These are phyloP conservation scores for Oscheius myriophilus DNA, from an alignment of 2,888 invertebrate genomes.

Conservation along the genomic window DNA sequence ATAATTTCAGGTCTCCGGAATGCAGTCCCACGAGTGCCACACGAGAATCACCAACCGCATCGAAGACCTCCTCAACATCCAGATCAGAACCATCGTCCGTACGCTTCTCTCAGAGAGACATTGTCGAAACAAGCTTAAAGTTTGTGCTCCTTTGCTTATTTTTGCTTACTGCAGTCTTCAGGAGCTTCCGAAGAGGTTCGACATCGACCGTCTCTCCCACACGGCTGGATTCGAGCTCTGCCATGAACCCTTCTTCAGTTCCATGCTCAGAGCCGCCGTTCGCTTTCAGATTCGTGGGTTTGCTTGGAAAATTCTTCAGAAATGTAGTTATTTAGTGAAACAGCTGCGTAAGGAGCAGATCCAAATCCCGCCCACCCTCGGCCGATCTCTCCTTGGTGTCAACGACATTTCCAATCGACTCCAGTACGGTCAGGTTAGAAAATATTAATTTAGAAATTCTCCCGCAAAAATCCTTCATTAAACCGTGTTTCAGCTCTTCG, in stretches of 20 bases:
- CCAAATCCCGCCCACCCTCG: slow-evolving; percentile 41
- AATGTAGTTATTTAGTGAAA: slow-evolving; percentile 21
- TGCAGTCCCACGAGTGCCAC: slow-evolving; percentile 58
- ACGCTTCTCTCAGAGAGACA: slow-evolving; percentile 54
- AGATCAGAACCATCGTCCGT: slow-evolving; percentile 52
- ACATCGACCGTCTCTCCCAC: slow-evolving; percentile 18
- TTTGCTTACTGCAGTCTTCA: no score
- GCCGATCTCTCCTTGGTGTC: slow-evolving; percentile 66
- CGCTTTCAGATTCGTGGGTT: slow-evolving; percentile 14
- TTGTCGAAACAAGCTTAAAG: slow-evolving; percentile 14
- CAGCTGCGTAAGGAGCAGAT: slow-evolving; percentile 43
- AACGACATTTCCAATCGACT: slow-evolving; percentile 61
- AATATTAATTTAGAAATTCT: no score
- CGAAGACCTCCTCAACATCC: slow-evolving; percentile 61
- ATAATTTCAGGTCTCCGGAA: slow-evolving; percentile 55
- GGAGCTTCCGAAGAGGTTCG: slow-evolving; percentile 29
- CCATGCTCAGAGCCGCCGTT: slow-evolving; percentile 24
- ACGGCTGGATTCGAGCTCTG: slow-evolving; percentile 29
- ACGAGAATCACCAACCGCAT: slow-evolving; percentile 57
- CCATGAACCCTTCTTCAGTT: slow-evolving; percentile 34
- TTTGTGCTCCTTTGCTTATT: no score
- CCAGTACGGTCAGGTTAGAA: slow-evolving; percentile 48
- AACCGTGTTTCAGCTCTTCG: slow-evolving; percentile 65
- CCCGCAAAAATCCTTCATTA: no score
- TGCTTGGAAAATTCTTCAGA: background rate